Evolutionary conservation across 2,113 vertebrate species (phyloP).

Genomic region (Passer montanus): DNA sequence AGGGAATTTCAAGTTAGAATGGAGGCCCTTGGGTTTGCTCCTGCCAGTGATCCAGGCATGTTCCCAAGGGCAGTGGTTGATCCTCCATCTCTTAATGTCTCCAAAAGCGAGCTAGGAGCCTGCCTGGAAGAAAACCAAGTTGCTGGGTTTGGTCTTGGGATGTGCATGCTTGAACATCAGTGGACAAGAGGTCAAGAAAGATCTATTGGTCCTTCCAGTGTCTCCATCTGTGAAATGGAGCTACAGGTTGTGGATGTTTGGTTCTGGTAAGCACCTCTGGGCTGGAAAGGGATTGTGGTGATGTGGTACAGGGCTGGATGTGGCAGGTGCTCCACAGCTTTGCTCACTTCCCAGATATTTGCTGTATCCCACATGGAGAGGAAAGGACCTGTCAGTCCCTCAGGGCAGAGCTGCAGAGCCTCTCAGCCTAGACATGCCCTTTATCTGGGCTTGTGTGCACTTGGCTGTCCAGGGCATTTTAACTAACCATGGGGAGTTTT

Average conservation of each 20-base stretch:
- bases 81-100: slow-evolving; percentile 25
- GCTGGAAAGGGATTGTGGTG: background rate
- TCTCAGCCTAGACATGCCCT: background rate
- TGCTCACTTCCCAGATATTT: background rate
- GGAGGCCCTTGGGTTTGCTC: background rate
- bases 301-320: background rate
- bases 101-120: background rate
- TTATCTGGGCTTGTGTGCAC: background rate
- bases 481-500: slow-evolving; percentile 47
- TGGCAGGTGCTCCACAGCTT: background rate
- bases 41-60: rapidly evolving
- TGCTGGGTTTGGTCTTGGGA: background rate
- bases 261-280: background rate
- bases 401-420: background rate
- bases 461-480: background rate
- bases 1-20: background rate
- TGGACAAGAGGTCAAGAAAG: background rate
- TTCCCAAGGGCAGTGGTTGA: slow-evolving; percentile 31
- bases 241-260: background rate
- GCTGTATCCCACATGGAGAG: background rate
- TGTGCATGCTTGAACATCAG: background rate
- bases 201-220: background rate
- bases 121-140: background rate
- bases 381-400: background rate
- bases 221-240: background rate